Conservation (phyloP, 2,797 vertebrate genomes). For the Somateria mollissima region DNA sequence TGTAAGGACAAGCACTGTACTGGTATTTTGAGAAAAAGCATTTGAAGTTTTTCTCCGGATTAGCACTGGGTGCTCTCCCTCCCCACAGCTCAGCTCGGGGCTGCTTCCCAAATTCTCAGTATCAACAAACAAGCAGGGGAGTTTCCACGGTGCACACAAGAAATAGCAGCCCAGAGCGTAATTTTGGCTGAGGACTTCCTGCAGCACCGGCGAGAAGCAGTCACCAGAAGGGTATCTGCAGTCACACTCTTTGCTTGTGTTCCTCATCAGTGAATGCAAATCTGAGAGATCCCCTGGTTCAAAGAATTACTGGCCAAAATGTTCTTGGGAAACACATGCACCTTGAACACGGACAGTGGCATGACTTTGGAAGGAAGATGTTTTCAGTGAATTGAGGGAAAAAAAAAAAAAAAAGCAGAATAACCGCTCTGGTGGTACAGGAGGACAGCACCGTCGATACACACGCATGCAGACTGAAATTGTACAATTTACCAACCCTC, state of each 20-base stretch:
- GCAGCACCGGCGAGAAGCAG: background rate
- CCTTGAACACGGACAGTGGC: background rate
- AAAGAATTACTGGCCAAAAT: background rate
- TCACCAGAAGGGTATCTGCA: background rate
- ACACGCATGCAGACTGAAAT: slow-evolving; percentile 1
- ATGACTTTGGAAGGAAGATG: background rate
- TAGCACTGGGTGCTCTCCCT: background rate
- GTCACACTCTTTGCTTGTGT: accelerated
- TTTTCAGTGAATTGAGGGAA: background rate
- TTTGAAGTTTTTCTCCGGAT: background rate
- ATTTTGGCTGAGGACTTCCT: background rate
- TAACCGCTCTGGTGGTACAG: background rate
- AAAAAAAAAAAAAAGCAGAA: background rate
- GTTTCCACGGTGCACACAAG: background rate
- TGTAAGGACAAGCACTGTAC: background rate
- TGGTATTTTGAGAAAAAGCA: background rate
- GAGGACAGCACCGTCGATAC: background rate
- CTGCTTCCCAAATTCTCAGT: background rate
- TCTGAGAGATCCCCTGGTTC: background rate
- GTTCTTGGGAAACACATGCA: background rate
- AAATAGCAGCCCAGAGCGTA: background rate
- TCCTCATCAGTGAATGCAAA: background rate
- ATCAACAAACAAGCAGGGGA: background rate
- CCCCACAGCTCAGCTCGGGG: background rate
- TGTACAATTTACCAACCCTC: slow-evolving; percentile 85